These are phyloP conservation scores for Phalacrocorax brasilianus DNA, from an alignment of 2,113 vertebrate species.

Conservation along the genomic window DNA sequence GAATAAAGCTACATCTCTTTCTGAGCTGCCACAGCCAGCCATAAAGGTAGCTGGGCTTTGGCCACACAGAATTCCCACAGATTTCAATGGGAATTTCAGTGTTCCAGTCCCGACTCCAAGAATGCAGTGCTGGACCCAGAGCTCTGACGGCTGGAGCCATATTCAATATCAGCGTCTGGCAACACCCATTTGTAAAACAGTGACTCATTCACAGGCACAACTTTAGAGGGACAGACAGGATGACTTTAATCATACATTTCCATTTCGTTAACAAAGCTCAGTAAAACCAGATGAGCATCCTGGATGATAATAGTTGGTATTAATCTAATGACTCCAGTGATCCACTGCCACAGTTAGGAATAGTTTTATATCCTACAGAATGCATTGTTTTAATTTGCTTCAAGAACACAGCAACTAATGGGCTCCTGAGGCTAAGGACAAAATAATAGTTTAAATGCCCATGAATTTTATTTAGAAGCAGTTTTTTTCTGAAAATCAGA, in stretches of 20 bases:
- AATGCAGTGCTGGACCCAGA: constrained; percentile 35
- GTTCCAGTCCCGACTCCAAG: constrained; percentile 42
- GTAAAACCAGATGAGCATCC: constrained; percentile 56
- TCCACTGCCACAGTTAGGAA: not conserved
- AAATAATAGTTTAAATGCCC: constrained; percentile 17
- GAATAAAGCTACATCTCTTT: not conserved
- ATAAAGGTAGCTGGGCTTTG: constrained; percentile 42
- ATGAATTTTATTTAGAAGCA: not conserved
- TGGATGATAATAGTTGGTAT: constrained; percentile 48
- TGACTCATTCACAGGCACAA: constrained; percentile 57
- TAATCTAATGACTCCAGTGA: constrained; percentile 47
- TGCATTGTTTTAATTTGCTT: constrained; percentile 14
- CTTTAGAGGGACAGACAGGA: constrained; percentile 59
- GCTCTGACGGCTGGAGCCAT: constrained; percentile 51
- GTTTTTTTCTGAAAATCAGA: not conserved
- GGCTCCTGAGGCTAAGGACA: constrained; percentile 14
- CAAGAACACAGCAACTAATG: not conserved
- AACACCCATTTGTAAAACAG: constrained; percentile 63
- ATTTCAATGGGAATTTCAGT: constrained; percentile 56
- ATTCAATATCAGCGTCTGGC: constrained; percentile 53
- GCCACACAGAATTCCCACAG: constrained; percentile 50
- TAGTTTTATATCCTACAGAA: constrained; percentile 29
- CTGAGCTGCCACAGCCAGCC: not conserved
- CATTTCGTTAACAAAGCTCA: constrained; percentile 57
- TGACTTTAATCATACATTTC: constrained; percentile 68